phyloP scores from a whole-genome alignment of 2,888 invertebrate genomes.

The Megalurothrips usitatus region DNA sequence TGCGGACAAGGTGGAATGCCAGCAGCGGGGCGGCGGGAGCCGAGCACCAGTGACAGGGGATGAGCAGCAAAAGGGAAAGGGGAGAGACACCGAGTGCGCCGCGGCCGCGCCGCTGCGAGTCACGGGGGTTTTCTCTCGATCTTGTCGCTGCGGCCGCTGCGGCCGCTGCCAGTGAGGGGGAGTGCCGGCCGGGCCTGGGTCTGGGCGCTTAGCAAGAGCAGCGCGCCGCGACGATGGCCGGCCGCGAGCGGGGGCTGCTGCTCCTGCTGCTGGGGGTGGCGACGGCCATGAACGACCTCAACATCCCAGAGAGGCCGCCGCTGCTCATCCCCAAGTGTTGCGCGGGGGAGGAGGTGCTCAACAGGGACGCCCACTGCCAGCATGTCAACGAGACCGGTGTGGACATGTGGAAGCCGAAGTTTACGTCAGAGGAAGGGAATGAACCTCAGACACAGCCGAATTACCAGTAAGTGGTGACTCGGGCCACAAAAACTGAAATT shows the following conservation, averaged over 20 bases:
- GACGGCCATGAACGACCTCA: neutral
- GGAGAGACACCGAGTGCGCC: neutral
- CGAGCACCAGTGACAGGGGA: neutral
- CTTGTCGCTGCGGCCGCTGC: too few species aligned
- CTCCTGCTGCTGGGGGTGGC: too few species aligned
- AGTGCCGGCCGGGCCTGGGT: too few species aligned
- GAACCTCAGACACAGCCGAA: neutral
- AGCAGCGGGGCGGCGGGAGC: neutral
- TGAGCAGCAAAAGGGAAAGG: neutral
- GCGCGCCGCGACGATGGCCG: too few species aligned
- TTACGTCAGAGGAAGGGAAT: slow-evolving; percentile 59
- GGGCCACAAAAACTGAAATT: too few species aligned
- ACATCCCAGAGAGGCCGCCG: neutral
- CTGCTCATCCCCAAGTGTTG: slow-evolving; percentile 29
- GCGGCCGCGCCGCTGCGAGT: too few species aligned
- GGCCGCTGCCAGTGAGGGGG: too few species aligned
- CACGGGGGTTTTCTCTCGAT: too few species aligned
- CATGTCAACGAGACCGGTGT: slow-evolving; percentile 27
- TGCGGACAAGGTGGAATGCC: neutral
- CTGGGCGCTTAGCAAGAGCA: too few species aligned
- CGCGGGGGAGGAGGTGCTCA: slow-evolving; percentile 18
- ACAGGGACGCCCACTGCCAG: slow-evolving; percentile 16
- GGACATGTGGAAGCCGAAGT: slow-evolving; percentile 56
- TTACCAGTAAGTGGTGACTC: neutral
- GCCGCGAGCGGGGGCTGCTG: too few species aligned